Evolutionary conservation across 2,113 vertebrate species (phyloP), one percentile per base, ranked within the genome.

Genomic region (Xerus inauris): DNA sequence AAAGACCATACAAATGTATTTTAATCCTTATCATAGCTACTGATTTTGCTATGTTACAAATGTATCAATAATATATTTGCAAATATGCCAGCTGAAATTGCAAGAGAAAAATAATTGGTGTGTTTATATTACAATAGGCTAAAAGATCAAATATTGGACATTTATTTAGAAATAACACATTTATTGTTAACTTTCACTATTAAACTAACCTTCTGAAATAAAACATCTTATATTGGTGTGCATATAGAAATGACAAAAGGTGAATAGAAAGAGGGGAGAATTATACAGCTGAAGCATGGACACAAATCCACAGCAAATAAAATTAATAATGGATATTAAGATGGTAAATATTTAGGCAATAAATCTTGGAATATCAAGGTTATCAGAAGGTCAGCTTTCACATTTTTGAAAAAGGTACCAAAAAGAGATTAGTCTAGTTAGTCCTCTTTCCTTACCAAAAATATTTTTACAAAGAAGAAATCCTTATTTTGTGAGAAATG

Each of bases 311-410:
- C 97, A 97, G 59, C 81, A 98, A 98, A 98, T 96, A 96, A 93
- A 98, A 98, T 98, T 98, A 98, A 98, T 98, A 98, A 26, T 22
- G 80, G 97, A 93, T 98, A 94, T 97, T 97, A 98, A 98, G 96
- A 98, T 94, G 69, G 49, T 97, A 97, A 98, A 97, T 98, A 98
- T 97, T 98, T 98, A 89, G 73, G 80, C 86, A 96, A 95, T 98
- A 97, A 98, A 97, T 98, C 92, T 93, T 95, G 72, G 83, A 76
- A 94, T 93, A 96, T 69, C 93, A 94, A 97, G 86, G 69, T 95
- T 98, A 95, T 96, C 91, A 96, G 95, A 95, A 97, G 96, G 96
- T 98, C 98, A 95, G 14, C 49, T 69, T 96, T 30, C 38, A 96
- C 57, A 42, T 98, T 98, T 97, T 42, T 67, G 89, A 69, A 95